phyloP scores from a whole-genome alignment of 2,888 invertebrate genomes.

The Graphium colonna region DNA sequence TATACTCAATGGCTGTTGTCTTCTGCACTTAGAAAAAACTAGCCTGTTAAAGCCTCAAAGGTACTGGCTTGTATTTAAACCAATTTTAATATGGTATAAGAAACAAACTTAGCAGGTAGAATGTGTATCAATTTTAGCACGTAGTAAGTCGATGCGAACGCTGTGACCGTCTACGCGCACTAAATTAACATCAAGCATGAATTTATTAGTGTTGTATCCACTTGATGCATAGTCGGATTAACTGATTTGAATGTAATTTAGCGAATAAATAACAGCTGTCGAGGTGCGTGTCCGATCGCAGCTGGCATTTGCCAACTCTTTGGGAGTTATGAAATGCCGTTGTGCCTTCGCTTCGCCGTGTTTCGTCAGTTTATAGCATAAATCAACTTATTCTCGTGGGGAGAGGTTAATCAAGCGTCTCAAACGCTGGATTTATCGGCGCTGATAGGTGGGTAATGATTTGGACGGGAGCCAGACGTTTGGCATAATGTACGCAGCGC shows the following conservation, averaged over 20 bases:
- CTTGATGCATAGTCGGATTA: conserved; percentile 23
- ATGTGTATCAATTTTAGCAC: neutral
- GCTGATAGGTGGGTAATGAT: neutral
- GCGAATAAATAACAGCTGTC: conserved; percentile 16
- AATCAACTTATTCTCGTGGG: conserved; percentile 8
- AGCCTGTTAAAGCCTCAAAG: too few relatives aligned
- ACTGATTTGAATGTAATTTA: conserved; percentile 22
- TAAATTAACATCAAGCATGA: conserved; percentile 20
- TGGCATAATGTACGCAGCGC: too few relatives aligned
- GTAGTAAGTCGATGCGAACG: neutral
- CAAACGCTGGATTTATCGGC: conserved; percentile 7
- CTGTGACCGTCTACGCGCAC: neutral
- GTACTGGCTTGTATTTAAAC: too few relatives aligned
- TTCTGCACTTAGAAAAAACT: too few relatives aligned
- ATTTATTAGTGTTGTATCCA: conserved; percentile 20
- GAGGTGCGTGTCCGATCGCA: conserved; percentile 5
- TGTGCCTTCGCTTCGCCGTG: neutral
- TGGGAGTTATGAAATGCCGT: conserved; percentile 15
- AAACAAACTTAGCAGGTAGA: neutral
- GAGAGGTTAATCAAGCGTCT: conserved; percentile 13
- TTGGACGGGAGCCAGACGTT: conserved; percentile 10
- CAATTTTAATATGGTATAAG: neutral
- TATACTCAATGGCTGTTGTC: too few relatives aligned
- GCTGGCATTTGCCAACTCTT: conserved; percentile 2
- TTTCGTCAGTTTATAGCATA: conserved; percentile 13